phyloP scores from a whole-genome alignment of 2,113 vertebrate genomes.

The Phrynocephalus versicolor region DNA sequence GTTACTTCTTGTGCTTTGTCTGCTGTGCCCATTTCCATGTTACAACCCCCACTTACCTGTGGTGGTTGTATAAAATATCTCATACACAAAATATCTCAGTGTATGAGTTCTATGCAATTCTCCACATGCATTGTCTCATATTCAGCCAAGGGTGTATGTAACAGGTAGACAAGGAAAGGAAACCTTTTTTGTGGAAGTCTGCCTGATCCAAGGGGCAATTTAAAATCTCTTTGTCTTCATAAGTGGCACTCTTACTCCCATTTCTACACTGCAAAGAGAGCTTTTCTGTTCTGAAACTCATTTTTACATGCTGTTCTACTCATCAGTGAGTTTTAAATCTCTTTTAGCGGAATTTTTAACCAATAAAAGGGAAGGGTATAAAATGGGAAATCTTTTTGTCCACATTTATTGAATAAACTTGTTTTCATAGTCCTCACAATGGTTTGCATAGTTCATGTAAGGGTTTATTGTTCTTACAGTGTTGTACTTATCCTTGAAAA shows the following conservation, averaged over 20 bases:
- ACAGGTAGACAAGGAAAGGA: no score
- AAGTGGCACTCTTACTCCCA: conserved; percentile 16
- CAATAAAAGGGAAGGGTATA: neutral
- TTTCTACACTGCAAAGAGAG: neutral
- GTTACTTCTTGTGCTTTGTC: neutral
- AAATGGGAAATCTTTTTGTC: conserved; percentile 25
- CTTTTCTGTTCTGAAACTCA: conserved; percentile 22
- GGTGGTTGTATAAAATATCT: neutral
- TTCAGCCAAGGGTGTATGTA: conserved; percentile 10
- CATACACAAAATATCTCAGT: neutral
- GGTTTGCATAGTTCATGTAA: conserved; percentile 37
- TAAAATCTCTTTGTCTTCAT: conserved; percentile 9
- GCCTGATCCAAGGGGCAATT: conserved; percentile 17
- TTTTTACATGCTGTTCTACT: conserved; percentile 25
- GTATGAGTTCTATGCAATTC: conserved; percentile 38
- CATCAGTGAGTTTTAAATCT: conserved; percentile 45
- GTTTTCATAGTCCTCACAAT: conserved; percentile 32
- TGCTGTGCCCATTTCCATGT: neutral
- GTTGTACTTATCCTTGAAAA: conserved; percentile 46
- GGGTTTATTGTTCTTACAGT: conserved; percentile 40
- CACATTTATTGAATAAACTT: conserved; percentile 44
- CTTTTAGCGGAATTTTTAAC: conserved; percentile 41
- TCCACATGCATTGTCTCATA: conserved; percentile 30
- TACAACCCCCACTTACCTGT: neutral
- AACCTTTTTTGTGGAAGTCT: neutral